These are phyloP conservation scores for Pherbina coryleti DNA, from an alignment of 2,888 invertebrate species.

Conservation along the genomic window DNA sequence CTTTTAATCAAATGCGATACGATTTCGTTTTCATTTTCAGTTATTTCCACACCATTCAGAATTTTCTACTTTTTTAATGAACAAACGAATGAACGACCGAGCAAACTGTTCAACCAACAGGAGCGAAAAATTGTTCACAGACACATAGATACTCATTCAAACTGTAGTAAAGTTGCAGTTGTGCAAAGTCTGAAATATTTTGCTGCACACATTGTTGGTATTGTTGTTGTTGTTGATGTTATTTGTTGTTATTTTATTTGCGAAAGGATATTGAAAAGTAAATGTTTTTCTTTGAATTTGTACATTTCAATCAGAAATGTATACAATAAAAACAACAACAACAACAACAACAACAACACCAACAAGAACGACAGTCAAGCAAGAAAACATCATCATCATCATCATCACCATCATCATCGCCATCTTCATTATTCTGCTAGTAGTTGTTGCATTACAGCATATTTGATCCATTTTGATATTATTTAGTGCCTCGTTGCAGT, in stretches of 20 bases:
- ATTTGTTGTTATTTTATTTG: slow-evolving; percentile 32
- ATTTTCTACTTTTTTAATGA: slow-evolving; percentile 15
- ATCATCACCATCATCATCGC: neutral
- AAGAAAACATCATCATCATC: slow-evolving; percentile 1
- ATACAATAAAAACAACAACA: slow-evolving; percentile 27
- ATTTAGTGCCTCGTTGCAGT: slow-evolving; percentile 60
- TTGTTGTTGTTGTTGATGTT: slow-evolving; percentile 1
- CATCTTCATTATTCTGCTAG: neutral
- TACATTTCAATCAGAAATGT: slow-evolving; percentile 46
- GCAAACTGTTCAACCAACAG: neutral
- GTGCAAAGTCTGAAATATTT: neutral
- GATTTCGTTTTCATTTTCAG: neutral
- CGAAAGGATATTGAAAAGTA: slow-evolving; percentile 43
- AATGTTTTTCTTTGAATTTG: slow-evolving; percentile 46
- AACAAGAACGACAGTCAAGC: slow-evolving; percentile 13
- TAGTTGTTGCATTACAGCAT: slow-evolving; percentile 22
- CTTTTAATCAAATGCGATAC: slow-evolving; percentile 30
- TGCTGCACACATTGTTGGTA: neutral
- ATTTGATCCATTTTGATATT: slow-evolving; percentile 49
- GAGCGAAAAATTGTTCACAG: neutral
- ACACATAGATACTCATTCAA: neutral
- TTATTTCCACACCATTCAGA: slow-evolving; percentile 18
- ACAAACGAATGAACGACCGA: neutral
- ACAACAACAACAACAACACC: slow-evolving; percentile 19
- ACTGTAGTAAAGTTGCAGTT: neutral